Conservation (phyloP, 2,888 invertebrate genomes). For the Bellardia bayeri region DNA sequence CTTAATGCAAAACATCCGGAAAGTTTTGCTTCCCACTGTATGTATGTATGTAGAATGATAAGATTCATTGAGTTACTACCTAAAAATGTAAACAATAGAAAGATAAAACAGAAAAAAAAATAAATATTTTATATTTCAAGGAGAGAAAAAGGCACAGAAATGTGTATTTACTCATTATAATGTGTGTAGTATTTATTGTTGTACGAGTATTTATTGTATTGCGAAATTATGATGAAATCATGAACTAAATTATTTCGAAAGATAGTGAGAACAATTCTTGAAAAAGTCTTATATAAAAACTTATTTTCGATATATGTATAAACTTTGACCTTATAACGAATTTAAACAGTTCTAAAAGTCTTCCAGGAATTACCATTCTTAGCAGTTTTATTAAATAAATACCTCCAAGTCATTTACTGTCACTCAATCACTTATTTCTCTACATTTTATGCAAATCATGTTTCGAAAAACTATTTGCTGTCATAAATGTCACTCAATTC, state of each 20-base stretch:
- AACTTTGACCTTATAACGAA: no score
- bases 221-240: slow-evolving; percentile 54
- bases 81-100: slow-evolving; percentile 29
- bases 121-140: slow-evolving; percentile 18
- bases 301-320: no score
- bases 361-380: no score
- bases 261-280: background rate
- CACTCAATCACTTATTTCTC: background rate
- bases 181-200: slow-evolving; percentile 26
- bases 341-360: no score
- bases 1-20: no score
- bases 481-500: slow-evolving; percentile 38
- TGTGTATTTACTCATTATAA: slow-evolving; percentile 11
- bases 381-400: no score
- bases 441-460: slow-evolving; percentile 26
- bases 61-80: slow-evolving; percentile 51
- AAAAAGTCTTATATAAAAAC: background rate
- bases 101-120: slow-evolving; percentile 38
- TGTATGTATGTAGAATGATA: slow-evolving; percentile 29
- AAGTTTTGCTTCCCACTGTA: no score
- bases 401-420: background rate
- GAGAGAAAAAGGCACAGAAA: background rate
- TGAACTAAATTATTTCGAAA: background rate
- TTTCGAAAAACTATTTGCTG: slow-evolving; percentile 10
- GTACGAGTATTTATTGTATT: slow-evolving; percentile 7